Evolutionary conservation across 2,797 vertebrate species (phyloP), one percentile per base, ranked within the genome.

Genomic region (Notamacropus eugenii): DNA sequence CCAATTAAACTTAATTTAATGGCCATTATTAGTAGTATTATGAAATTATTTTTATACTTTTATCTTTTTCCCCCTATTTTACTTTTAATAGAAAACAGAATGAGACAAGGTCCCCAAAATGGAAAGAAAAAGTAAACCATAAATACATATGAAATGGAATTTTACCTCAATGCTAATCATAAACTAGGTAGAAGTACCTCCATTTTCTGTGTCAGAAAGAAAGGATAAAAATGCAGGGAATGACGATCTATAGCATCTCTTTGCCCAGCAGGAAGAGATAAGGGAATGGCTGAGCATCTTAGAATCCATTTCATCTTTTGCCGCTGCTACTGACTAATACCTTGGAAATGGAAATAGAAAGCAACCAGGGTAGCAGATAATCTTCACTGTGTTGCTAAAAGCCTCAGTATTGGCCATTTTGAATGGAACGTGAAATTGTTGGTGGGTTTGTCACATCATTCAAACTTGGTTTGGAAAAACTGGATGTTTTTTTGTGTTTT

Each of bases 1-100:
- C 29, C 19, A 0, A 54, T 54, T 90, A 52, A 13, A 82, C 74
- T 93, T 91, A 74, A 56, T 90, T 93, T 91, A 90, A 29, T 46
- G 93, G 46, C 29, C 55, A 96, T 93, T 93, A 96, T 93, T 92
- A 94, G 40, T n/a, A 90, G 29, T 94, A 74, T 40, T 82, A 46
- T 40, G 16, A 8, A 82, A 82, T 82, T 82, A 91, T 92, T n/a
- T 91, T 96, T 54, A 13, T 92, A 90, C 40, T 57, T 74, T 94
- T 93, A 90, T 82, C 93, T 54, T 55, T 46, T 93, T 28, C 31
- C 29, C 92, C 12, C 55, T 4, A 22, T 52, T 93, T 94, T 31
- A 67, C 14, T 91, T 22, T 40, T 67, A 91, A 87, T 54, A 82
- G 40, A 55, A 90, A 74, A 10, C 11, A 74, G 54, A 82, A 40